These are phyloP conservation scores for Dinocampus coccinellae DNA, from an alignment of 2,888 invertebrate species.

Conservation along the genomic window DNA sequence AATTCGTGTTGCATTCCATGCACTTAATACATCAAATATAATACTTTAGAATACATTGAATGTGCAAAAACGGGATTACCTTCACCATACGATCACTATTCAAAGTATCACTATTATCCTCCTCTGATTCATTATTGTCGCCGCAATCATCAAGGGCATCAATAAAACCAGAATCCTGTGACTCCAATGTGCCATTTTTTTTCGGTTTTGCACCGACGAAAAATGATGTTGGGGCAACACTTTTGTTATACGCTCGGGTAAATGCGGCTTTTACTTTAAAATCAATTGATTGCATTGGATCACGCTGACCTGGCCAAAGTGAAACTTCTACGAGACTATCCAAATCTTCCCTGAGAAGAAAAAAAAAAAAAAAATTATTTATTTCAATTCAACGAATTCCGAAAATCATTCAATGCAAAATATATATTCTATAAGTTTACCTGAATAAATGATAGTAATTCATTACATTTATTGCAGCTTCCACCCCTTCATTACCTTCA, in stretches of 20 bases:
- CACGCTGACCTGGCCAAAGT: slow-evolving; percentile 84
- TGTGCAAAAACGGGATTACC: slow-evolving; percentile 67
- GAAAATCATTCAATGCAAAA: neutral
- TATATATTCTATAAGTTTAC: slow-evolving; percentile 38
- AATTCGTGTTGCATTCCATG: too few species aligned
- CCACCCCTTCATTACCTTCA: slow-evolving; percentile 80
- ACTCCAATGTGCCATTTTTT: slow-evolving; percentile 68
- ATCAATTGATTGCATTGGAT: slow-evolving; percentile 83
- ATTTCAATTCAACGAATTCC: neutral
- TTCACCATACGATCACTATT: slow-evolving; percentile 85
- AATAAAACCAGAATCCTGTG: slow-evolving; percentile 67
- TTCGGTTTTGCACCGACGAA: slow-evolving; percentile 77
- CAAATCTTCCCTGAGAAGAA: slow-evolving; percentile 81
- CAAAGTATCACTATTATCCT: slow-evolving; percentile 75
- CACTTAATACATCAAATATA: too few species aligned
- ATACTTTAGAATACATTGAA: too few species aligned
- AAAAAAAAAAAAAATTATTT: slow-evolving; percentile 25
- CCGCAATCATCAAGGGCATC: slow-evolving; percentile 67
- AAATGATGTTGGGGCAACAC: slow-evolving; percentile 83
- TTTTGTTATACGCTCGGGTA: slow-evolving; percentile 93
- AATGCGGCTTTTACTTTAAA: slow-evolving; percentile 92
- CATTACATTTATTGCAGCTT: slow-evolving; percentile 79
- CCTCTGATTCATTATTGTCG: slow-evolving; percentile 63
- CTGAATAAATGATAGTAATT: slow-evolving; percentile 85
- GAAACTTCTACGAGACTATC: slow-evolving; percentile 90